A percentile compares a stretch with the other conserved stretches of the same genome.
phyloP scores from a whole-genome alignment of 92 coral and sea anemone genomes.

The Zoanthus gigantus region DNA sequence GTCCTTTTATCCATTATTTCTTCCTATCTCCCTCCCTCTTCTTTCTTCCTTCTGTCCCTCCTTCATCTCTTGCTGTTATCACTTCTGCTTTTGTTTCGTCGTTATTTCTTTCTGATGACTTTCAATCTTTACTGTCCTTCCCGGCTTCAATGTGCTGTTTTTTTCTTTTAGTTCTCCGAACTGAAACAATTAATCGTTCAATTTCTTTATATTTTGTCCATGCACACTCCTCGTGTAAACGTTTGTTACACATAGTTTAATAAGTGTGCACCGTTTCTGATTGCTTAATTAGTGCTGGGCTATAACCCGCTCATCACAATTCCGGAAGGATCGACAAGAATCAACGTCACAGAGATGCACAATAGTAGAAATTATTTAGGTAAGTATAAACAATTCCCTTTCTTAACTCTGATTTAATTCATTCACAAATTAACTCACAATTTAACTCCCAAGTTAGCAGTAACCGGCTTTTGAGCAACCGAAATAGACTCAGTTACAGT shows the following conservation, averaged over 20 bases:
- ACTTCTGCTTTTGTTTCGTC: not conserved
- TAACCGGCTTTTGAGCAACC: no score
- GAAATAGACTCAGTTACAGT: no score
- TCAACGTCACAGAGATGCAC: conserved; percentile 88
- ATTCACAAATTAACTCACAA: no score
- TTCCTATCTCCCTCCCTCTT: not conserved
- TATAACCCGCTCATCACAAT: conserved; percentile 95
- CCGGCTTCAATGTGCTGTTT: no score
- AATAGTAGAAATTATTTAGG: conserved; percentile 92
- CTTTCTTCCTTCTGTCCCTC: not conserved
- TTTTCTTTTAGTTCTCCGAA: not conserved
- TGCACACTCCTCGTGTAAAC: not conserved
- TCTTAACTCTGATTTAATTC: no score
- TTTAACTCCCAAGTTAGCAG: no score
- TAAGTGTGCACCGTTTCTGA: not conserved
- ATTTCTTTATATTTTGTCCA: no score
- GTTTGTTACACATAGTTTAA: not conserved
- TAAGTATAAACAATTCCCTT: conserved; percentile 22
- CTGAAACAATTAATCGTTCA: no score
- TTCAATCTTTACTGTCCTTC: not conserved
- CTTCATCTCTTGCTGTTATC: not conserved
- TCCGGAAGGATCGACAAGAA: conserved; percentile 92
- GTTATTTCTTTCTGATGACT: not conserved
- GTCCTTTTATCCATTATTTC: not conserved
- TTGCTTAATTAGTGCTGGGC: conserved; percentile 71